These are phyloP conservation scores for Penaeus indicus DNA, from an alignment of 1,140 invertebrate genomes.

Conservation along the genomic window DNA sequence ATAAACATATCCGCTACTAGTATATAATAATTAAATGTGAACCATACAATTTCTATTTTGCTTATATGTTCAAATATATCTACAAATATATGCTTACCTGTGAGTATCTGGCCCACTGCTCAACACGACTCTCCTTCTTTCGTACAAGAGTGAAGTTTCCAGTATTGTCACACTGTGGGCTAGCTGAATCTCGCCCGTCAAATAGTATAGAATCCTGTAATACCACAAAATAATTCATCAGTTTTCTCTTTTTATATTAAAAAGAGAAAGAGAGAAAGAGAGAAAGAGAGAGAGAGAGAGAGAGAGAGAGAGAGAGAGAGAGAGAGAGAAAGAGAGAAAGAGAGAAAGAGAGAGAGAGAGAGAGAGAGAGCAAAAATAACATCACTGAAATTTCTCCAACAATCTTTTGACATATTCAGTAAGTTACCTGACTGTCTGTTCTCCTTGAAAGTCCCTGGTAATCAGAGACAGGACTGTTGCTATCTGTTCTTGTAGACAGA, in stretches of 20 bases:
- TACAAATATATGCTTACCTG: conserved; percentile 38
- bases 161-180: conserved; percentile 65
- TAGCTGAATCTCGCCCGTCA: conserved; percentile 63
- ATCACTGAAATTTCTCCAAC: background rate
- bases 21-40: background rate
- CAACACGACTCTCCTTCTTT: conserved; percentile 66
- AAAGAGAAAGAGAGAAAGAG: too few relatives aligned
- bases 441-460: conserved; percentile 62
- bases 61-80: background rate
- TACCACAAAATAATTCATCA: background rate
- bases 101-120: conserved; percentile 66
- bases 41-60: background rate
- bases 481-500: conserved; percentile 62
- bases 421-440: conserved; percentile 63
- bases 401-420: background rate
- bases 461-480: conserved; percentile 63
- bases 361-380: background rate
- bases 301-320: background rate
- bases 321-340: background rate
- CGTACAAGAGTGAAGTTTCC: conserved; percentile 65
- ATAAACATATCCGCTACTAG: background rate
- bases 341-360: too few relatives aligned
- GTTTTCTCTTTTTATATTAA: too few relatives aligned
- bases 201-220: conserved; percentile 61
- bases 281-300: too few relatives aligned